Percentiles rank a stretch among this genome's conserved stretches.
phyloP scores from a whole-genome alignment of 2,797 vertebrate species.

The Syngnathus acus region DNA sequence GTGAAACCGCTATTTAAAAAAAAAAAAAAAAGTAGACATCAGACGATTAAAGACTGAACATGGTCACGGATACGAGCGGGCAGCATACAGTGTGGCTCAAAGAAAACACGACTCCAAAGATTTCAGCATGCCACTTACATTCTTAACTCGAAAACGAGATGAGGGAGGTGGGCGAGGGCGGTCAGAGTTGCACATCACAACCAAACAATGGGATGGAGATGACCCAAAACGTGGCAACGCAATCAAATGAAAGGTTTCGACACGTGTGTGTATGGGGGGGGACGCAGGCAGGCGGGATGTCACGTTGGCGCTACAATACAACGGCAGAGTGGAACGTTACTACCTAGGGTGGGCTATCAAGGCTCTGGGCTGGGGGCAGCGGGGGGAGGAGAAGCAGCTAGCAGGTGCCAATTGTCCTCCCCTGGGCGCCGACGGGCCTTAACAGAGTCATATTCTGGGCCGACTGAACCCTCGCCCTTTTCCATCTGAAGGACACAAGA shows the following conservation, averaged over 20 bases:
- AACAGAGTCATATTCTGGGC: constrained; percentile 98
- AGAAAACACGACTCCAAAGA: neutral
- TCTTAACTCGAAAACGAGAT: constrained; percentile 16
- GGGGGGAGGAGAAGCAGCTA: constrained; percentile 82
- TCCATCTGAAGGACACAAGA: constrained; percentile 95
- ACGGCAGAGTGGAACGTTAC: constrained; percentile 52
- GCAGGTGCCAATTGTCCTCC: constrained; percentile 95
- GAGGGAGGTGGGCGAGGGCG: neutral
- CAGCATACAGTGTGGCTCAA: neutral
- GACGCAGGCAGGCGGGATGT: constrained; percentile 23
- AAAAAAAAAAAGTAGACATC: no score
- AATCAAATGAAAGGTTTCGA: neutral
- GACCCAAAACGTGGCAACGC: constrained; percentile 19
- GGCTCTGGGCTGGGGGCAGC: constrained; percentile 56
- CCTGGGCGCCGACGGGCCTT: constrained; percentile 89
- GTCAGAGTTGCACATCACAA: no score
- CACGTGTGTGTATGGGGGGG: constrained; percentile 19
- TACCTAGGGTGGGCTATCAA: constrained; percentile 68
- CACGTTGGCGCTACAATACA: constrained; percentile 14
- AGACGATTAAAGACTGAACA: no score
- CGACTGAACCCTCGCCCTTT: constrained; percentile 93
- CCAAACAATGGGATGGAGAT: constrained; percentile 1
- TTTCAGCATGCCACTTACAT: constrained; percentile 52
- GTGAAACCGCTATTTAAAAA: neutral
- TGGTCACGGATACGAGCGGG: no score